Conservation (phyloP, 1,140 invertebrate genomes). For the Scaptodrosophila lebanonensis region DNA sequence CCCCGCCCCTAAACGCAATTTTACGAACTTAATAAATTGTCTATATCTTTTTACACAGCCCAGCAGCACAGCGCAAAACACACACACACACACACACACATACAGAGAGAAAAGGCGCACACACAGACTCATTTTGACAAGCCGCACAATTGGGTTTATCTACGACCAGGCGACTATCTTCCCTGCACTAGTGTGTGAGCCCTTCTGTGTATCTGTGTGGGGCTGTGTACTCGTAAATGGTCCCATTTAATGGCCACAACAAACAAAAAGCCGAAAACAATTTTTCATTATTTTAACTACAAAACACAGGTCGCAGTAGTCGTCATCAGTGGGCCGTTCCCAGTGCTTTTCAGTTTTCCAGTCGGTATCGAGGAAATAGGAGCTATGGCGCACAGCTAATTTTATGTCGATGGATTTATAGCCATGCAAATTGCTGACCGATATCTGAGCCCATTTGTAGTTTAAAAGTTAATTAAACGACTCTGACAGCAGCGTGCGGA, state of each 20-base stretch:
- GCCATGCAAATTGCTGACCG: neutral
- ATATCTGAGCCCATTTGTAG: neutral
- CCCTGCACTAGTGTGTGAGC: neutral
- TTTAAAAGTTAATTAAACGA: too few relatives aligned
- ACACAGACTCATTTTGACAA: slow-evolving; percentile 53
- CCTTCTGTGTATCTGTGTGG: neutral
- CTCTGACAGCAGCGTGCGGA: too few relatives aligned
- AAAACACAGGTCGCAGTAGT: slow-evolving; percentile 47
- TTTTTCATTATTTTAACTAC: slow-evolving; percentile 71
- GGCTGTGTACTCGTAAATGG: slow-evolving; percentile 36
- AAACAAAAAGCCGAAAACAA: slow-evolving; percentile 41
- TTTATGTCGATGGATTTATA: slow-evolving; percentile 25
- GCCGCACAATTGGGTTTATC: slow-evolving; percentile 67
- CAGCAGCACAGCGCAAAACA: too few relatives aligned
- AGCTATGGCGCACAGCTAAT: slow-evolving; percentile 35
- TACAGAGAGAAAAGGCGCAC: neutral
- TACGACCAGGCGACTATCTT: slow-evolving; percentile 34
- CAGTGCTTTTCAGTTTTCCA: slow-evolving; percentile 10
- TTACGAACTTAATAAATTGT: slow-evolving; percentile 72
- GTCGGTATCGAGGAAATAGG: too few relatives aligned
- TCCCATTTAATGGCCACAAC: slow-evolving; percentile 52
- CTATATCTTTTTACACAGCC: slow-evolving; percentile 68
- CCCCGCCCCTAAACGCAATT: slow-evolving; percentile 40
- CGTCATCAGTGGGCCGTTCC: neutral
- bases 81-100: slow-evolving; percentile 22